These are phyloP conservation scores for Eupithecia inturbata DNA, from an alignment of 2,888 invertebrate genomes.

Conservation along the genomic window DNA sequence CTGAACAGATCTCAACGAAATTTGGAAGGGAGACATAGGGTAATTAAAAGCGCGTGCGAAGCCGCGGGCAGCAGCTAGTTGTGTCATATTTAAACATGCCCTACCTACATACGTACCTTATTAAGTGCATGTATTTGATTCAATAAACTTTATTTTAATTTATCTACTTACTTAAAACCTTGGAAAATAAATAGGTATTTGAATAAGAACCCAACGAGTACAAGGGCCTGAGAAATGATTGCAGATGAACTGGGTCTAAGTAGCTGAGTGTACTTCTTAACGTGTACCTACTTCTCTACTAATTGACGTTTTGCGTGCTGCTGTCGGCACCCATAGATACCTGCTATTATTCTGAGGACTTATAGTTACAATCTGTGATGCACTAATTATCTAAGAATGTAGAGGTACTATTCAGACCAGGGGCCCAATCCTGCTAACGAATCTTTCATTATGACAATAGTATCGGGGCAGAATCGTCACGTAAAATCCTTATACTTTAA, in stretches of 20 bases:
- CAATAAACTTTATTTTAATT: too few species aligned
- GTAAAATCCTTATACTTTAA: too few species aligned
- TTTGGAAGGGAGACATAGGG: too few species aligned
- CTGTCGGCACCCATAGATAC: background rate
- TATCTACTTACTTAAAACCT: background rate
- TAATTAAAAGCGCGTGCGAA: too few species aligned
- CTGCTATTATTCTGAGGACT: background rate
- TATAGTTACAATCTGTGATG: background rate
- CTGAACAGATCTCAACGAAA: too few species aligned
- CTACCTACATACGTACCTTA: too few species aligned
- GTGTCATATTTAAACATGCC: too few species aligned
- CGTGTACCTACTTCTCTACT: conserved; percentile 5
- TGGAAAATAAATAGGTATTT: background rate
- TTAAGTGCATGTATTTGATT: too few species aligned
- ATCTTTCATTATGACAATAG: background rate
- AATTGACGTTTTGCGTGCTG: conserved; percentile 29
- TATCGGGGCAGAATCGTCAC: too few species aligned
- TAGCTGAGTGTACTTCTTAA: background rate
- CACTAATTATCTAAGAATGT: background rate
- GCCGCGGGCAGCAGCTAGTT: too few species aligned
- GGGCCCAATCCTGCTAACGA: background rate
- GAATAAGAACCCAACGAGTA: background rate
- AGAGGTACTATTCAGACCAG: background rate
- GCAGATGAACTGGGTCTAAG: background rate
- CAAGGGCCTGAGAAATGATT: background rate